Base-by-base conservation (phyloP, 2,797 vertebrate species). In the Coregonus suidteri region DNA sequence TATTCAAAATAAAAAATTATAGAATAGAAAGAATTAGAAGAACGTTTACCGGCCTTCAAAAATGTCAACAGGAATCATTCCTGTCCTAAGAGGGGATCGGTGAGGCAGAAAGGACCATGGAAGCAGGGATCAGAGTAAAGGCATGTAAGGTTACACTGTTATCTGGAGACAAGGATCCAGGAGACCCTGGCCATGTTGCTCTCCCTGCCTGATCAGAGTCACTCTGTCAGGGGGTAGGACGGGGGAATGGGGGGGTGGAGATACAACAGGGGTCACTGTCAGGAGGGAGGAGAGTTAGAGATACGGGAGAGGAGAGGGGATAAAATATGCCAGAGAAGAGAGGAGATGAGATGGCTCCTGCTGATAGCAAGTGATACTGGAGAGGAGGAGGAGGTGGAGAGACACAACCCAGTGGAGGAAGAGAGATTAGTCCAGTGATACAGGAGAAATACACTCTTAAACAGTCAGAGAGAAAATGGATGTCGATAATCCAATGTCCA, bases 121-220 rank as follows among this genome's bases (percentile, higher is more conserved):
- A 62, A 62, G 4, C 56, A 62, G n/a, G 3, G n/a, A 20, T n/a
- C 56, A 56, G 53, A 18, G 16, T 56, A 62, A 62, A 4, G 11
- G 65, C 65, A 6, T 67, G 25, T 35, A 34, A 67, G 65, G 65
- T 35, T 14, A 34, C 9, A 14, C 65, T 62, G 56, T 62, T 47
- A 70, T 51, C 68, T 41, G 68, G 41, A 70, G 68, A 70, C 51
- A 70, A 70, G 37, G 41, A 2, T 47, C 18, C 68, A 25, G 35
- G 18, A 7, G 37, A 2, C 16, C 41, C 18, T 11, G 18, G 18
- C 18, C 41, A 7, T 70, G 35, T 69, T 16, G 6, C 34, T 69
- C 34, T 41, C 37, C 11, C 68, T 70, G 35, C 37, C 37, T 1
- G 18, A 41, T 70, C 68, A 41, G 16, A 70, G 37, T 70, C 37